These are phyloP conservation scores for Pantherophis vulpinus DNA, from an alignment of 2,797 vertebrate genomes.

Conservation along the genomic window DNA sequence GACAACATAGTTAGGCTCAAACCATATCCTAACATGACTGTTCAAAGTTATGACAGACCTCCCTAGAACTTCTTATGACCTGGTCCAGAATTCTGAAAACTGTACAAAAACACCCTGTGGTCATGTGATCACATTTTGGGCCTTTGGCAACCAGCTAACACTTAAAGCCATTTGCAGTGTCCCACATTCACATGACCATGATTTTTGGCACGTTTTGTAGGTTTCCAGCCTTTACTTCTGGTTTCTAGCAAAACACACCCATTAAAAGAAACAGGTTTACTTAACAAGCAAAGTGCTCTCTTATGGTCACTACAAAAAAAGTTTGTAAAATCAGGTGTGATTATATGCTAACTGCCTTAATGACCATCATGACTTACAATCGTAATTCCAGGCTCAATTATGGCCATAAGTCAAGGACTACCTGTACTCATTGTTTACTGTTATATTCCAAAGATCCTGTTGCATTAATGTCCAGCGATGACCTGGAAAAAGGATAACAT, in stretches of 20 bases:
- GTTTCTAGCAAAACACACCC: not conserved
- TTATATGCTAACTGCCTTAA: not conserved
- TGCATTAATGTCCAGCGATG: not conserved
- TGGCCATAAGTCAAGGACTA: too few species aligned
- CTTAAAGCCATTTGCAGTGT: not conserved
- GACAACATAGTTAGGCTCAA: too few species aligned
- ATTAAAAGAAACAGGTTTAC: not conserved
- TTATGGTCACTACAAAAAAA: not conserved
- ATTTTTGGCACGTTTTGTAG: not conserved
- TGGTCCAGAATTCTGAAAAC: not conserved
- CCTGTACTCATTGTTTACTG: conserved; percentile 36
- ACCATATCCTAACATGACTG: too few species aligned
- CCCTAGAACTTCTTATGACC: not conserved
- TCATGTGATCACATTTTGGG: not conserved
- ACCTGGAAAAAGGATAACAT: conserved; percentile 8
- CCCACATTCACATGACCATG: not conserved
- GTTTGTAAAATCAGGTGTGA: not conserved
- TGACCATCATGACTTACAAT: not conserved
- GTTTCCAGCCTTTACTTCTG: not conserved
- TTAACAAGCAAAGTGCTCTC: not conserved
- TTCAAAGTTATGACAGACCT: not conserved
- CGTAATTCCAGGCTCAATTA: too few species aligned
- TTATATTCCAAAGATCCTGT: not conserved
- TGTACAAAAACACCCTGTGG: not conserved
- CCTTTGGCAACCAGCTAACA: not conserved